Conservation (phyloP, 37 sponge, comb jelly and placozoan species). For the Mnemiopsis leidyi region DNA sequence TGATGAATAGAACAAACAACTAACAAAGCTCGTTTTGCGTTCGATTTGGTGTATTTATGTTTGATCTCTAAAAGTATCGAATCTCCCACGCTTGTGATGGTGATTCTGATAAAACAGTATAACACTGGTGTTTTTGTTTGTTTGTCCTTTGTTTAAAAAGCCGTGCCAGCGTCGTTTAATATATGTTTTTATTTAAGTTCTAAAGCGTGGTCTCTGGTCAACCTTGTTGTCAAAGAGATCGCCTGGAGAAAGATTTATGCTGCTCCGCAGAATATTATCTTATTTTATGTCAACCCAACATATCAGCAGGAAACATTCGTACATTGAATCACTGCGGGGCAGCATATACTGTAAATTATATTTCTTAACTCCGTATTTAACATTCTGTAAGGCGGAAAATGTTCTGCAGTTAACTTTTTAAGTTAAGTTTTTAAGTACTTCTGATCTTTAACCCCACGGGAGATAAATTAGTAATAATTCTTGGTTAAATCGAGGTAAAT, state of each 20-base stretch:
- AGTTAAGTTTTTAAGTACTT: background rate
- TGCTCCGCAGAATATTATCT: too few relatives aligned
- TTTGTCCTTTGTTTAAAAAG: background rate
- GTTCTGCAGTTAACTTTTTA: background rate
- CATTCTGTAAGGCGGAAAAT: background rate
- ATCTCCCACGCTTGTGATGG: background rate
- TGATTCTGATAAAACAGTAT: background rate
- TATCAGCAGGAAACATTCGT: too few relatives aligned
- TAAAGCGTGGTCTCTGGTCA: too few relatives aligned
- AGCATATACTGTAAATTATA: background rate
- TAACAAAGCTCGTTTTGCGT: background rate
- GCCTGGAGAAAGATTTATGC: too few relatives aligned
- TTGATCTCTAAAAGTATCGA: background rate
- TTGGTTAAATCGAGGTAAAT: background rate
- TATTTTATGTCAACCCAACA: too few relatives aligned
- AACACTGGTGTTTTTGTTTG: background rate
- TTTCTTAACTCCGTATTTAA: background rate
- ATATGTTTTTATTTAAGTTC: background rate
- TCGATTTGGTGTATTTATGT: background rate
- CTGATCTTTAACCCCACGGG: background rate
- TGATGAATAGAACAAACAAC: background rate
- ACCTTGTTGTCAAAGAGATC: too few relatives aligned
- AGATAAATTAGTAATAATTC: background rate
- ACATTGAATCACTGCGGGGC: too few relatives aligned
- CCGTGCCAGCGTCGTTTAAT: background rate